Evolutionary conservation across 2,797 vertebrate genomes (phyloP).

Genomic region (Falco rusticolus): DNA sequence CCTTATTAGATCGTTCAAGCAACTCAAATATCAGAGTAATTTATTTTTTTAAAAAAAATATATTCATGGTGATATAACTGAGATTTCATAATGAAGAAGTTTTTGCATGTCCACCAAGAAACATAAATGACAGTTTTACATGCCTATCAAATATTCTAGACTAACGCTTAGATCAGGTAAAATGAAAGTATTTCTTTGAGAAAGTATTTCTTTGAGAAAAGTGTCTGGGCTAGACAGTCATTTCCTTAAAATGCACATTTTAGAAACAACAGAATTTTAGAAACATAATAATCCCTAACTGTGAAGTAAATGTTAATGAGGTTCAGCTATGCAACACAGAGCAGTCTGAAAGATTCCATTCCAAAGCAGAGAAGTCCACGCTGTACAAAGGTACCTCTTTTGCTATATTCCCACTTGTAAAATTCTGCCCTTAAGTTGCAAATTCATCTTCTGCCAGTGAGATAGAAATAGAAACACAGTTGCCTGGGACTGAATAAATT

Average conservation of each 20-base stretch:
- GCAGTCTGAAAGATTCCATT: neutral
- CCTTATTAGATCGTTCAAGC: neutral
- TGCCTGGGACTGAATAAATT: slow-evolving; percentile 30
- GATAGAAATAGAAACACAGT: slow-evolving; percentile 19
- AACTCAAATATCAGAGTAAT: neutral
- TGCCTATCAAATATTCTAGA: neutral
- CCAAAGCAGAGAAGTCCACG: neutral
- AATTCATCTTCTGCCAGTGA: slow-evolving; percentile 23
- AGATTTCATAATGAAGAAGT: neutral
- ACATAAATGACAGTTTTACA: neutral
- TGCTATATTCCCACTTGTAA: neutral
- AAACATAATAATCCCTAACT: neutral
- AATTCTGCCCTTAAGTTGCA: neutral
- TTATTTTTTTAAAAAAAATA: neutral
- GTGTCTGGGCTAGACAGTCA: neutral
- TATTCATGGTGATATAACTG: neutral
- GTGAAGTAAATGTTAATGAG: neutral
- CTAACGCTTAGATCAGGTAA: neutral
- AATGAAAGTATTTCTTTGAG: neutral
- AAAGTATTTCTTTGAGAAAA: neutral
- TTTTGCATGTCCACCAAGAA: neutral
- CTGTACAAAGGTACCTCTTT: neutral
- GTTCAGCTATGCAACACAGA: neutral
- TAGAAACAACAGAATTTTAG: neutral
- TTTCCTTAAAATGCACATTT: neutral